Evolutionary conservation across 2,888 invertebrate genomes (phyloP).

Genomic region (Caenorhabditis panamensis): DNA sequence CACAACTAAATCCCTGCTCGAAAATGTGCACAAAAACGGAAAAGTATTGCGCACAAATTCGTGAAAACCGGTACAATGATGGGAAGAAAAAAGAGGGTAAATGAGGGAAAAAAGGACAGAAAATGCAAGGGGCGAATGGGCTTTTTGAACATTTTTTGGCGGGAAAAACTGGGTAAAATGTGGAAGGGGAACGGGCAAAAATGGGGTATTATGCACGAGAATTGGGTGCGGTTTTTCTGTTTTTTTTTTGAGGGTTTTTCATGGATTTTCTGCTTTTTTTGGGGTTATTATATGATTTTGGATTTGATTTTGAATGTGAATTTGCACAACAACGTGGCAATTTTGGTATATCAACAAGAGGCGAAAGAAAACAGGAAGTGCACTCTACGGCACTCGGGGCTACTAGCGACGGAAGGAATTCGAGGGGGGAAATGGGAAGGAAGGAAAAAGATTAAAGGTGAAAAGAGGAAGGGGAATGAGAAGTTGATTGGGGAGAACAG

Average conservation of each 20-base stretch:
- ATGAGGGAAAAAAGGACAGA: not conserved
- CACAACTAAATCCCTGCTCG: constrained; percentile 44
- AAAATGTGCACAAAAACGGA: constrained; percentile 32
- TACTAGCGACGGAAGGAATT: not conserved
- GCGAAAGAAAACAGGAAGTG: constrained; percentile 8
- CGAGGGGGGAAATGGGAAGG: not conserved
- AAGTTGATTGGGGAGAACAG: not conserved
- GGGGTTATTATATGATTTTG: constrained; percentile 51
- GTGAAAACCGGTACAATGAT: constrained; percentile 48
- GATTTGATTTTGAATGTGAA: constrained; percentile 14
- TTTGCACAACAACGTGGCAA: not conserved
- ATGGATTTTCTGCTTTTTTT: constrained; percentile 46
- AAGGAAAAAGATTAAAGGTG: not conserved
- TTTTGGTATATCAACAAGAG: constrained; percentile 50
- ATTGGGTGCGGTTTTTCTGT: not conserved
- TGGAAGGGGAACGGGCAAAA: constrained; percentile 1
- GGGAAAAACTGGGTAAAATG: not conserved
- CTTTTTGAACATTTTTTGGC: not conserved
- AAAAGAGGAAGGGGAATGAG: not conserved
- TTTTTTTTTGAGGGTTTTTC: not conserved
- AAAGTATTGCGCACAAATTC: constrained; percentile 36
- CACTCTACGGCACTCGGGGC: not conserved
- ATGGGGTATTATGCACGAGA: constrained; percentile 12
- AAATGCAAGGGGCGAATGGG: constrained; percentile 2
- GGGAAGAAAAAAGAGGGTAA: constrained; percentile 16